Conservation (phyloP, 92 coral and sea anemone species). For the Anthopleura xanthogrammica region DNA sequence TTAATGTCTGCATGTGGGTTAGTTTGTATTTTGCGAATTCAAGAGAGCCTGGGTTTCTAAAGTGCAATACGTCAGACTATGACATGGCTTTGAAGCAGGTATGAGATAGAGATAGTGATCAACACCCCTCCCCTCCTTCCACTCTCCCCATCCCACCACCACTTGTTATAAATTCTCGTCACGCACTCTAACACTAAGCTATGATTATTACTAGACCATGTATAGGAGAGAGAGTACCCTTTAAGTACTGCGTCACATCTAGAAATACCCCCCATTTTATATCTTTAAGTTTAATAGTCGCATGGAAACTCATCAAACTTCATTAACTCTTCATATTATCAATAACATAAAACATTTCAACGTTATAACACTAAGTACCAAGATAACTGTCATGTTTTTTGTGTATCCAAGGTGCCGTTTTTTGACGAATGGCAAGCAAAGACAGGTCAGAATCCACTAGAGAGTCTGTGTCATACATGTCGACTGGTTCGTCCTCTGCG, state of each 20-base stretch:
- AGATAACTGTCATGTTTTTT: neutral
- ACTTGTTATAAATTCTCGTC: neutral
- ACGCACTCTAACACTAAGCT: no score
- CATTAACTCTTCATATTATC: no score
- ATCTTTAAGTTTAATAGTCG: neutral
- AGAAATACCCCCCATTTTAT: neutral
- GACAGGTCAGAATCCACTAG: constrained; percentile 86
- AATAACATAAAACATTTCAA: no score
- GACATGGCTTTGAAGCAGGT: constrained; percentile 91
- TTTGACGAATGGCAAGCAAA: constrained; percentile 90
- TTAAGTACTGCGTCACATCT: no score
- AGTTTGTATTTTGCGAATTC: constrained; percentile 68
- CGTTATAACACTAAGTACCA: neutral
- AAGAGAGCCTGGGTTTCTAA: constrained; percentile 84
- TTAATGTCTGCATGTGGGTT: constrained; percentile 85
- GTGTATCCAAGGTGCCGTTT: constrained; percentile 57
- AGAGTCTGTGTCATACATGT: constrained; percentile 93
- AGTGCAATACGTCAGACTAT: constrained; percentile 84
- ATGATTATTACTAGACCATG: no score
- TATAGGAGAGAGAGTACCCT: no score
- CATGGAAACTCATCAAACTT: no score
- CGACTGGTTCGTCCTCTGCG: constrained; percentile 94
- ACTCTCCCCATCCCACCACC: neutral
- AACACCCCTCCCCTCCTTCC: neutral
- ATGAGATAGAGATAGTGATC: neutral